Evolutionary conservation across 1,140 invertebrate species (phyloP).

Genomic region (Meloidogyne exigua): DNA sequence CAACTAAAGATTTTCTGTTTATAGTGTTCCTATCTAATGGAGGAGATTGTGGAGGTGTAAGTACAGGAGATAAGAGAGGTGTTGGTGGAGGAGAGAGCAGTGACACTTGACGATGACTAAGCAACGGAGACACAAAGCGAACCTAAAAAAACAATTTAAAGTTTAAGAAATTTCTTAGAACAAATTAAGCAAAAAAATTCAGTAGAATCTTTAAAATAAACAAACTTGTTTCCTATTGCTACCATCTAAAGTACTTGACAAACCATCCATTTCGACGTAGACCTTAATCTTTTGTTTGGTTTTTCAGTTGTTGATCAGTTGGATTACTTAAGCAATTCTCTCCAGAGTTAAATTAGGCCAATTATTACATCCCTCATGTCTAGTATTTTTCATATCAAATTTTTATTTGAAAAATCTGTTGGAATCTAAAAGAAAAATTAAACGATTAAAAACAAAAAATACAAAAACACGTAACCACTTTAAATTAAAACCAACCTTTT

Average conservation of each 20-base stretch:
- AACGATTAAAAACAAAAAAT: too few species aligned
- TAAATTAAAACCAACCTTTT: too few species aligned
- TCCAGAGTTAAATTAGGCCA: too few species aligned
- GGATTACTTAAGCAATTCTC: too few species aligned
- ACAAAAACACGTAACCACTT: too few species aligned
- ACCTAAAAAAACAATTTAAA: neutral
- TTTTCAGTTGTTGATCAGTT: neutral
- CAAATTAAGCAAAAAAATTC: too few species aligned
- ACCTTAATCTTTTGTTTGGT: too few species aligned
- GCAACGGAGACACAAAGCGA: constrained; percentile 17
- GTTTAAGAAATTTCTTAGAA: too few species aligned
- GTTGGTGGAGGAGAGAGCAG: constrained; percentile 5
- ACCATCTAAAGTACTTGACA: neutral
- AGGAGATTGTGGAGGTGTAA: constrained; percentile 2
- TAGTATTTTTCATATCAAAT: too few species aligned
- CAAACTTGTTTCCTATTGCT: constrained; percentile 9
- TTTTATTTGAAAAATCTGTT: too few species aligned
- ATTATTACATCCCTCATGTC: too few species aligned
- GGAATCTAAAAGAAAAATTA: too few species aligned
- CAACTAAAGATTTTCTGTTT: neutral
- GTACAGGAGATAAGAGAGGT: neutral
- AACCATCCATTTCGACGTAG: neutral
- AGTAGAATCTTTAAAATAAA: neutral
- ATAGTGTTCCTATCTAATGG: neutral
- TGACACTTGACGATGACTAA: neutral